Percentiles rank a stretch among this genome's conserved stretches.
Conservation (phyloP, 92 coral and sea anemone species). For the Isaurus tuberculatus region DNA sequence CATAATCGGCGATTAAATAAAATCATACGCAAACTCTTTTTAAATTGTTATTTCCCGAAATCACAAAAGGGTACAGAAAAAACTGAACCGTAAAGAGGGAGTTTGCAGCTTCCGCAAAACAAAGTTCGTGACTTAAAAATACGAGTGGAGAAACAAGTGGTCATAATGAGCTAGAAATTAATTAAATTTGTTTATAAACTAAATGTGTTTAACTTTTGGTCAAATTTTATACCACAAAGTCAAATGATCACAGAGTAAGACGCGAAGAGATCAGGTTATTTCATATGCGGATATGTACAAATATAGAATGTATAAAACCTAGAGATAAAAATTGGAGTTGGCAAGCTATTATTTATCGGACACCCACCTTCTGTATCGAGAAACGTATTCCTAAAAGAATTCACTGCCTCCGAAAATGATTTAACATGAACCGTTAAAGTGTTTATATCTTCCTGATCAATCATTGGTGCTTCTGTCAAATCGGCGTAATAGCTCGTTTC, state of each 20-base stretch:
- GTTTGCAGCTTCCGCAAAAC: background rate
- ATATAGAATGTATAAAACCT: background rate
- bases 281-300: background rate
- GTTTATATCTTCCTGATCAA: constrained; percentile 92
- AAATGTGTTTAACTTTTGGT: background rate
- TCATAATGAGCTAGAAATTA: background rate
- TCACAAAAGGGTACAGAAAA: background rate
- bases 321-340: background rate
- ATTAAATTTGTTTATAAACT: constrained; percentile 15
- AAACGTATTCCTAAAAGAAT: constrained; percentile 84
- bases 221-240: background rate
- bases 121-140: too few relatives aligned
- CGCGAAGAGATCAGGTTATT: background rate
- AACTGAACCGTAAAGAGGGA: background rate
- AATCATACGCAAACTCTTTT: background rate
- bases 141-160: too few relatives aligned
- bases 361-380: constrained; percentile 81
- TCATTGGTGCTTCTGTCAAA: constrained; percentile 91
- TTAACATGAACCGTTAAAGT: constrained; percentile 91
- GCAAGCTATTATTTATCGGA: background rate
- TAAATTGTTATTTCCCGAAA: background rate
- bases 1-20: background rate
- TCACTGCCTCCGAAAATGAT: constrained; percentile 91
- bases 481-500: constrained; percentile 81
- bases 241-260: constrained; percentile 7